Conservation (phyloP, 2,888 invertebrate species). For the Eupelmus urozonus region DNA sequence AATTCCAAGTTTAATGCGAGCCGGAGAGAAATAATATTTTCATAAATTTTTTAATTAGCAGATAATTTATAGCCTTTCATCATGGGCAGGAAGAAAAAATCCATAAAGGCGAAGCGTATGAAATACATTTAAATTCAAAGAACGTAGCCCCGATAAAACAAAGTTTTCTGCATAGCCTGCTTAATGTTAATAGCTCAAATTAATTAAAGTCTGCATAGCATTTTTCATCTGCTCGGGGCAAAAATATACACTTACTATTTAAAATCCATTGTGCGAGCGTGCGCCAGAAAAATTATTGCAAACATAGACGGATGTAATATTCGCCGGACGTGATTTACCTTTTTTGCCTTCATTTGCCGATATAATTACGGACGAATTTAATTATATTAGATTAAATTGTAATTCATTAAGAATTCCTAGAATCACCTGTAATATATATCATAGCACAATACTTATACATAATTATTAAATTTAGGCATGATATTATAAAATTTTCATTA, state of each 20-base stretch:
- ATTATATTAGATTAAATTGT: too few species aligned
- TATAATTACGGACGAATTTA: too few species aligned
- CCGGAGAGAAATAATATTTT: conserved; percentile 49
- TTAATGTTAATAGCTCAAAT: conserved; percentile 57
- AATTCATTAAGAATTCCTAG: too few species aligned
- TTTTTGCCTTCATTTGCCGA: too few species aligned
- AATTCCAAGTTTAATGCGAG: conserved; percentile 43
- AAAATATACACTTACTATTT: conserved; percentile 25
- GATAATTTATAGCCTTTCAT: conserved; percentile 58
- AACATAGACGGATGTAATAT: neutral
- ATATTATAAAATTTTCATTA: too few species aligned
- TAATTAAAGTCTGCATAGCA: conserved; percentile 52
- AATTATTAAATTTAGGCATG: too few species aligned
- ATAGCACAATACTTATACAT: too few species aligned
- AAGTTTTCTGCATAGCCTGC: conserved; percentile 55
- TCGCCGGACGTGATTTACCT: too few species aligned
- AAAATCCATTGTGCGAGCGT: conserved; percentile 15
- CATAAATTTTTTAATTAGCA: conserved; percentile 60
- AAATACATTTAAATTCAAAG: conserved; percentile 59
- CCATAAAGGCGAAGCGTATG: conserved; percentile 52
- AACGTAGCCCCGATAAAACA: conserved; percentile 58
- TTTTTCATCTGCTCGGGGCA: conserved; percentile 43
- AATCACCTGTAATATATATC: too few species aligned
- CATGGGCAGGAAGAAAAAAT: conserved; percentile 47
- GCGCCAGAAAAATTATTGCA: neutral